Conservation (phyloP, 1,140 invertebrate genomes). For the Drosophila micromelanica region DNA sequence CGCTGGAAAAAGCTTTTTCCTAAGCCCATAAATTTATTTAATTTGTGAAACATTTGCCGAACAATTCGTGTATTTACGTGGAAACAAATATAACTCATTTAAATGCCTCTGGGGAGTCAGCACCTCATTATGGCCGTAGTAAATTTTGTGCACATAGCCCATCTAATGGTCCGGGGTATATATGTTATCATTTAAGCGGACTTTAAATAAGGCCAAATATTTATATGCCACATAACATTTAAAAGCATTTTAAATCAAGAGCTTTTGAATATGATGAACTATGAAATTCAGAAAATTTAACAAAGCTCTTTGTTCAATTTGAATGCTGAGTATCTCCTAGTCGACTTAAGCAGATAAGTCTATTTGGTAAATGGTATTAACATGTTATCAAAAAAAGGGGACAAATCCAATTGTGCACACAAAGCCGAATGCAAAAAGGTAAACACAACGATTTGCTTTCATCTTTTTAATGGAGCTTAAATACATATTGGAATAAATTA, state of each 20-base stretch:
- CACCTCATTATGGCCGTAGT: conserved; percentile 40
- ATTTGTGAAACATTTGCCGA: conserved; percentile 11
- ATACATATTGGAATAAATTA: conserved; percentile 27
- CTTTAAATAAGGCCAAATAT: neutral
- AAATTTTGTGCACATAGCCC: conserved; percentile 17
- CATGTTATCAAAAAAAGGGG: conserved; percentile 4
- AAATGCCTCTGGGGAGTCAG: conserved; percentile 31
- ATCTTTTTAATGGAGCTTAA: conserved; percentile 19
- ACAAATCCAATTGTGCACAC: conserved; percentile 19
- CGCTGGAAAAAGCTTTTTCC: conserved; percentile 11
- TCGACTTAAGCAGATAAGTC: neutral
- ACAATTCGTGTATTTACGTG: conserved; percentile 9
- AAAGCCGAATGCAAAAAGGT: conserved; percentile 21
- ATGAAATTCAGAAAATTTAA: neutral
- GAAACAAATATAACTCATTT: conserved; percentile 32
- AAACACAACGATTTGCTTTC: conserved; percentile 20
- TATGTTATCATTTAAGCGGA: neutral
- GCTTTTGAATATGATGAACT: neutral
- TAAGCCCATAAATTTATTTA: conserved; percentile 8
- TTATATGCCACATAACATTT: neutral
- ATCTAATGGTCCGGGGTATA: neutral
- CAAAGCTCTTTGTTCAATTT: neutral
- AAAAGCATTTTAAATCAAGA: conserved; percentile 3
- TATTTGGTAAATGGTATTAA: conserved; percentile 3
- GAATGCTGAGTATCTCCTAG: conserved; percentile 1